Evolutionary conservation across 2,797 vertebrate genomes (phyloP), one percentile per base, ranked within the genome.

Genomic region (Graptemys geographica): DNA sequence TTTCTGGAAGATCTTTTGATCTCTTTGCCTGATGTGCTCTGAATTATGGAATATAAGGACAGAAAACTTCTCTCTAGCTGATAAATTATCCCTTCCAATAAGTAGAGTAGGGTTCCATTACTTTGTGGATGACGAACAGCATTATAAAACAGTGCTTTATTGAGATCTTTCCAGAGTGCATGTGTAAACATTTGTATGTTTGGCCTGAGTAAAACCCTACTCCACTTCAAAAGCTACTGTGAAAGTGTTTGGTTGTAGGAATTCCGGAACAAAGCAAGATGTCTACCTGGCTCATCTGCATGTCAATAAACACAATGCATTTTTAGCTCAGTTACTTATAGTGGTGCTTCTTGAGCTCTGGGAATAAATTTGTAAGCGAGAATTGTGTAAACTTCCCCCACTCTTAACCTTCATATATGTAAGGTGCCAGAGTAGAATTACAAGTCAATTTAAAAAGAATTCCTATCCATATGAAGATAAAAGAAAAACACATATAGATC

Each of bases 351-450:
- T 76, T 79, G 79, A 92, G 47, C 52, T n/a, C 37, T 41, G 82
- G n/a, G 81, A 88, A 90, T 83, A 74, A 31, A 90, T 92, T 95
- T 79, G 12, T 87, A 84, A 79, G 47, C 18, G n/a, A 97, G 49
- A 72, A n/a, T 78, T 95, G 56, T 9, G 8, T 21, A 33, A 81
- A 12, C 51, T 83, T 93, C 25, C 69, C 51, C 51, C 87, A 44
- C 11, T 33, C 88, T 84, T 89, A 83, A 8, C 49, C 90, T 91
- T 16, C 2, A 25, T 90, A 59, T 57, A 27, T 93, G 79, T 80
- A 0, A 6, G 27, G 11, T 81, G 18, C n/a, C 41, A 65, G 33
- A 83, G n/a, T 92, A 65, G 56, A 94, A 83, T 89, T 53, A 89
- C 55, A 87, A 69, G 18, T 59, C 57, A 5, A 11, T 52, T 92